Evolutionary conservation across 2,797 vertebrate genomes (phyloP), one percentile per base, ranked within the genome.

Genomic region (Chelonia mydas): DNA sequence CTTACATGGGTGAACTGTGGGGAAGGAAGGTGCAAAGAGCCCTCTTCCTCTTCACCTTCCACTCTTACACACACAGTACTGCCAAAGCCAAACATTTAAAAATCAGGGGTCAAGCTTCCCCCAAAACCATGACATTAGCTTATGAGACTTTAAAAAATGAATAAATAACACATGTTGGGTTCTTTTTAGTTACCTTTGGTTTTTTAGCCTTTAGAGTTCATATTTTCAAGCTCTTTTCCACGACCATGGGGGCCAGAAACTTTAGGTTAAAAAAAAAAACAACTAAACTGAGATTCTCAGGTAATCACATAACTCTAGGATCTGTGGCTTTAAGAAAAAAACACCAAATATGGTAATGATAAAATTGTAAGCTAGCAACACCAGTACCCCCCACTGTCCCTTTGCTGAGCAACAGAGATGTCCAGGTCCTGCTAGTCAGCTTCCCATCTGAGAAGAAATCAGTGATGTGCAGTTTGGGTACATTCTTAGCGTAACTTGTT

Each of bases 401-500:
- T 68, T 68, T 37, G 65, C 65, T 68, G 65, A 37, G 17, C 65
- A 21, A 68, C 17, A 21, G 9, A n/a, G 33, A 37, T 37, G 65
- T 21, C 65, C 33, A 37, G 17, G 33, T 37, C 8, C 3, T 86
- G 57, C 2, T 0, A 55, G 23, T 27, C 85, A 61, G 59, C 87
- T 96, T 94, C 94, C 79, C 85, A 81, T 12, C 83, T 83, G 49
- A 94, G 49, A 65, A 77, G 94, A 96, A 94, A 89, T 87, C 90
- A 87, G 78, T 96, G 74, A 61, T 86, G 76, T 94, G 79, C 68
- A 76, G 57, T 92, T 76, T 37, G 61, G 61, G 27, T 68, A 65
- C 84, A 88, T 88, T 93, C 59, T 84, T 76, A 94, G 78, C 86
- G n/a, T 94, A 94, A 94, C 94, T 92, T 90, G 87, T 95, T 95